Base-by-base conservation (phyloP, 2,888 invertebrate genomes). In the Pimpla rufipes region DNA sequence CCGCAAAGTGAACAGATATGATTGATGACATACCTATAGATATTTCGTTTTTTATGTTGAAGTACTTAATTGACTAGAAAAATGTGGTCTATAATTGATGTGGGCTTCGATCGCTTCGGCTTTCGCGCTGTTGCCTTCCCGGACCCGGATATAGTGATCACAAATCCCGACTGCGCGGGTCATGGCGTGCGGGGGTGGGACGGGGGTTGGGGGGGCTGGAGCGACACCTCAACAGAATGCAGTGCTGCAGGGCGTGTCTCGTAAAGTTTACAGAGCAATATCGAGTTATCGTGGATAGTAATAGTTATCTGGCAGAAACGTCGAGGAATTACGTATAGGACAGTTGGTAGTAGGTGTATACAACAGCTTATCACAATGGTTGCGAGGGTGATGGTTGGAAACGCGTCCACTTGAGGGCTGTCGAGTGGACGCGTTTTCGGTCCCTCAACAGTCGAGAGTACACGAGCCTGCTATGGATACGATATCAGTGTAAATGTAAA, bases 291-390 rank as follows among this genome's bases (percentile, higher is more conserved):
- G 73, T 29, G 73, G 29, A 73, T 73, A 29, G 62, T 35, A 62
- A 73, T 73, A 45, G 73, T 73, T 73, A 73, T 73, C 73, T 52
- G 18, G 59, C 59, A 35, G 59, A n/a, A 73, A 62, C 47, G 57
- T 62, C 47, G 73, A 73, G 47, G 73, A 62, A 73, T 73, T 62
- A 62, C 47, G 62, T 62, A 35, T 47, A 47, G 73, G 11, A 7
- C 18, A 37, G 35, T 68, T 50, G 2, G 59, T 37, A 50, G 59
- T 73, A 29, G 45, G 45, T 40, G 10, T 59, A 73, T 7, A 47
- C 23, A 13, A 16, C 11, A 37, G 45, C 16, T n/a, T 57, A 57
- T 57, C 57, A 45, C 62, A 62, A 71, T 29, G 55, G 21, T 71
- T 55, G 40, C n/a, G 40, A n/a, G 52, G 8, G 11, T 35, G 62